These are phyloP conservation scores for Andricus curvator DNA, from an alignment of 2,888 invertebrate species.

Conservation along the genomic window DNA sequence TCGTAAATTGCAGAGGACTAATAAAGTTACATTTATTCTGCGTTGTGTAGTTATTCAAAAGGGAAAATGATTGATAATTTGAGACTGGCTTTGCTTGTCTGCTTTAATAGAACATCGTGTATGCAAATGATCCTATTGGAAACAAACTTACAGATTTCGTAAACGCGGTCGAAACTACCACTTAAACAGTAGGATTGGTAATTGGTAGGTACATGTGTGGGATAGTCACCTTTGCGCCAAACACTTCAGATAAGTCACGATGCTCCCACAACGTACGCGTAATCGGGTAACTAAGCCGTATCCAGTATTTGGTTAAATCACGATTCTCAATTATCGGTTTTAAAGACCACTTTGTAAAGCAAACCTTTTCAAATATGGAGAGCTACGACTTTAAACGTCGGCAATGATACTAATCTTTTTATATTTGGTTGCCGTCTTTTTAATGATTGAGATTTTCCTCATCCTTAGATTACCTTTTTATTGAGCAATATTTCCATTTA, in stretches of 20 bases:
- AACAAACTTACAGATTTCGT: conserved; percentile 12
- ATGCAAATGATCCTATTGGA: conserved; percentile 26
- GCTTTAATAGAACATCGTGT: conserved; percentile 7
- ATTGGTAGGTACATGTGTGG: conserved; percentile 22
- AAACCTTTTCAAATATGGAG: conserved; percentile 26
- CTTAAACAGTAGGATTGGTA: background rate
- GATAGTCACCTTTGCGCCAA: conserved; percentile 15
- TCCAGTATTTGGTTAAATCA: conserved; percentile 32
- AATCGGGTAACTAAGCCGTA: conserved; percentile 24
- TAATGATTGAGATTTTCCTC: conserved; percentile 11
- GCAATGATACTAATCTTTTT: conserved; percentile 18
- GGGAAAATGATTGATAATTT: conserved; percentile 5
- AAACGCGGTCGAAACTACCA: background rate
- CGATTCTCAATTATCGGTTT: conserved; percentile 35
- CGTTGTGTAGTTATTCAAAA: background rate
- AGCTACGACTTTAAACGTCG: conserved; percentile 13
- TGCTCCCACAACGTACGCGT: conserved; percentile 22
- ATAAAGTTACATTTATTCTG: background rate
- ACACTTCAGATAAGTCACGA: conserved; percentile 19
- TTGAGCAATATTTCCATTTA: background rate
- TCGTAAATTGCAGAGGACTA: background rate
- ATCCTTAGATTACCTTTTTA: background rate
- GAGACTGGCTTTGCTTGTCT: background rate
- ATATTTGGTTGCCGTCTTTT: conserved; percentile 6
- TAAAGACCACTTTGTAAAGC: conserved; percentile 27